phyloP scores from a whole-genome alignment of 2,113 vertebrate species.

The Tragelaphus scriptus region DNA sequence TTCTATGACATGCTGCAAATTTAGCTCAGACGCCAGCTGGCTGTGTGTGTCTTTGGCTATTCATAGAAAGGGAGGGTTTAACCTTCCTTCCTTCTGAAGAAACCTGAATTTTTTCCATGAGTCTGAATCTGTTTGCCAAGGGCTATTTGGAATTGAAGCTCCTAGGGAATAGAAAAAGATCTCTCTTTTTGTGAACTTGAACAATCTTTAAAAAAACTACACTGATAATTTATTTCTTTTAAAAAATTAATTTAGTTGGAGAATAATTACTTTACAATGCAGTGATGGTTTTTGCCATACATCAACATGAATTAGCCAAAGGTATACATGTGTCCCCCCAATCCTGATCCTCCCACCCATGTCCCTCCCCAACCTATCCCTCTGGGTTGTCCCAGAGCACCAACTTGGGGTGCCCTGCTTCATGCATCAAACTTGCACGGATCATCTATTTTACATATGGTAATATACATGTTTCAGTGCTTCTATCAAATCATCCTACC shows the following conservation, averaged over 20 bases:
- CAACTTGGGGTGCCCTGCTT: background rate
- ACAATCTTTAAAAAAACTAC: background rate
- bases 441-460: background rate
- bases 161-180: background rate
- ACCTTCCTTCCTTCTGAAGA: conserved; percentile 10
- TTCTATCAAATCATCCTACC: background rate
- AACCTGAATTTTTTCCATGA: background rate
- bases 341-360: background rate
- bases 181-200: background rate
- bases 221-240: background rate
- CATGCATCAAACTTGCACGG: background rate
- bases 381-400: background rate
- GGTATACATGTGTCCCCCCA: background rate
- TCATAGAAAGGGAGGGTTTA: conserved; percentile 23
- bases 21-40: conserved; percentile 11
- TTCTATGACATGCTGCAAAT: background rate
- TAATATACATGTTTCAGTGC: background rate
- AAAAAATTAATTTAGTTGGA: background rate
- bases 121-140: background rate
- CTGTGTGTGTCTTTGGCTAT: conserved; percentile 21
- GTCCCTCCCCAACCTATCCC: background rate
- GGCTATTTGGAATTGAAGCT: background rate
- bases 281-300: background rate
- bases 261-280: background rate
- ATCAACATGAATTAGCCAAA: background rate